Percentiles rank a stretch among this genome's conserved stretches.
Conservation (phyloP, 2,888 invertebrate species). For the Sarcophaga variegata region DNA sequence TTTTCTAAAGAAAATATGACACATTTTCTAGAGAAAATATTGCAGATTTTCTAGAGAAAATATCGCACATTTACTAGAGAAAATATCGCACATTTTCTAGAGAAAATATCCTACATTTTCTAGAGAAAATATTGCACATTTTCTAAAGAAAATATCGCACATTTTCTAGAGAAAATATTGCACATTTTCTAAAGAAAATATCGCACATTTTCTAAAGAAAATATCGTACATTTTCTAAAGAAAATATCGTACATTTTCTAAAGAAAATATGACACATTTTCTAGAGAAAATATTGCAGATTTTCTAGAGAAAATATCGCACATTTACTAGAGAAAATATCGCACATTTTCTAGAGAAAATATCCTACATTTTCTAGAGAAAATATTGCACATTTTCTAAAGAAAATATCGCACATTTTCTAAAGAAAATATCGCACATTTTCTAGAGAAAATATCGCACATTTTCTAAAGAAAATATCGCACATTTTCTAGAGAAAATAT, state of each 20-base stretch:
- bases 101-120: neutral
- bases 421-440: neutral
- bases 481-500: slow-evolving; percentile 7
- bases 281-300: neutral
- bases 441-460: slow-evolving; percentile 2
- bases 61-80: too few species aligned
- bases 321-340: neutral
- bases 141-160: too few species aligned
- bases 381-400: slow-evolving; percentile 1
- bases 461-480: slow-evolving; percentile 3
- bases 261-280: neutral
- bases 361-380: slow-evolving; percentile 6
- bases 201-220: too few species aligned
- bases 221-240: too few species aligned
- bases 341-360: slow-evolving; percentile 4
- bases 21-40: neutral
- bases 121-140: neutral
- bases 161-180: too few species aligned
- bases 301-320: slow-evolving; percentile 7
- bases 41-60: too few species aligned
- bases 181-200: too few species aligned
- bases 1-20: neutral
- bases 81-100: too few species aligned
- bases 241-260: neutral
- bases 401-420: neutral